Conservation (phyloP, 2,113 vertebrate genomes). For the Paramormyrops kingsleyae region DNA sequence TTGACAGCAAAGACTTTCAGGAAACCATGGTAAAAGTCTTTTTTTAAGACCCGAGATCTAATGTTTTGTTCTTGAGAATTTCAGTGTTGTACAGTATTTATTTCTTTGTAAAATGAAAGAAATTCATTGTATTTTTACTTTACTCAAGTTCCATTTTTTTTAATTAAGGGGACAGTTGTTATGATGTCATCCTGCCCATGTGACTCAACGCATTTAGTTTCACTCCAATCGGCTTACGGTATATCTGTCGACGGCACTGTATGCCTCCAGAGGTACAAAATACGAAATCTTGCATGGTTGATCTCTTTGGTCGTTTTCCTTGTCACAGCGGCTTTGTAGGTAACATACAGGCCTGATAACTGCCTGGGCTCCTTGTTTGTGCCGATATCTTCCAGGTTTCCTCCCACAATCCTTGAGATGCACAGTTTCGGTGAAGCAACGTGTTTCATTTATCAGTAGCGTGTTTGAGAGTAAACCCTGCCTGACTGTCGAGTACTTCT, state of each 20-base stretch:
- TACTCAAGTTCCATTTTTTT: not conserved
- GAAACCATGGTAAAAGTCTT: constrained; percentile 76
- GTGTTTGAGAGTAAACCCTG: not conserved
- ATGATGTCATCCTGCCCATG: not conserved
- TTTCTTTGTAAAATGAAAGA: not conserved
- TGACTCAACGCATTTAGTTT: not conserved
- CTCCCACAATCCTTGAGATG: not conserved
- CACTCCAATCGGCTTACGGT: not conserved
- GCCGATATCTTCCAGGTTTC: not conserved
- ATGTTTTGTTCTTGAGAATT: not conserved
- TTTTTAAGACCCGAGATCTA: not conserved
- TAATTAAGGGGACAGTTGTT: not conserved
- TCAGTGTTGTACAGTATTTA: not conserved
- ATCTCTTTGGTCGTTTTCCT: not conserved
- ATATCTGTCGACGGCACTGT: not conserved
- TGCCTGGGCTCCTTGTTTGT: not conserved
- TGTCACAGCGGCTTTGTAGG: not conserved
- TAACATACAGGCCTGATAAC: not conserved
- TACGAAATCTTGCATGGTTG: not conserved
- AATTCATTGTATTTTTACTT: not conserved
- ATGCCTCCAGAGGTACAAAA: not conserved
- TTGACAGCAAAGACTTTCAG: constrained; percentile 78
- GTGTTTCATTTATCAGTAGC: not conserved
- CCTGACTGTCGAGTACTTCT: not conserved
- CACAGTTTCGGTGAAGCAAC: not conserved